Base-by-base conservation (phyloP, 1,140 invertebrate species). In the Meloidogyne exigua region DNA sequence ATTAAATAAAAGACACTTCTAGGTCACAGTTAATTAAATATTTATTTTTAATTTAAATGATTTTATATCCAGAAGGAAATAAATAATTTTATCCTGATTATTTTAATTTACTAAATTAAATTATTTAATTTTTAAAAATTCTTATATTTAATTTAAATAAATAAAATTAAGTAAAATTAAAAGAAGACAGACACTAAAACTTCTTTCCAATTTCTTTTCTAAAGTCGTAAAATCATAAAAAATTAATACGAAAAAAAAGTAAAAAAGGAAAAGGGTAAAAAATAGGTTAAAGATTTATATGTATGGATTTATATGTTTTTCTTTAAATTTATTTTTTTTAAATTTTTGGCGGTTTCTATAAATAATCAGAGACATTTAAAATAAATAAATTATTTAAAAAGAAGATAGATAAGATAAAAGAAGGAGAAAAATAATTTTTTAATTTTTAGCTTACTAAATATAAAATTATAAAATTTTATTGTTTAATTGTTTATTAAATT, bases 161-260 rank as follows among this genome's bases (percentile, higher is more conserved):
- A 32, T n/a, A n/a, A n/a, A n/a, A n/a, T n/a, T n/a, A n/a, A n/a
- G n/a, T n/a, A n/a, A n/a, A n/a, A n/a, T n/a, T n/a, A n/a, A n/a
- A n/a, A n/a, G n/a, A n/a, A n/a, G n/a, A n/a, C n/a, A n/a, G n/a
- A n/a, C n/a, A n/a, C 7, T 32, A 32, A 3, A 32, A 32, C 2
- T 32, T 4, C 3, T n/a, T 57, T 57, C 13, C 21, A 32, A 32
- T 3, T 57, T n/a, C 18, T 57, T n/a, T 7, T 12, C 21, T 57
- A n/a, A 57, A 57, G 49, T 57, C 49, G 49, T 57, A 57, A 57
- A 57, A 57, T 57, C 49, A n/a, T 57, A 57, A 57, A 57, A 57
- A 57, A 57, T n/a, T 57, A 57, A 57, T 57, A n/a, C 18, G 18
- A 7, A 57, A 57, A 57, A n/a, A 57, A 1, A 57, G 18, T 57